Percentiles rank a stretch among this genome's conserved stretches.
These are phyloP conservation scores for Aythya baeri DNA, from an alignment of 2,113 vertebrate species.

Conservation along the genomic window DNA sequence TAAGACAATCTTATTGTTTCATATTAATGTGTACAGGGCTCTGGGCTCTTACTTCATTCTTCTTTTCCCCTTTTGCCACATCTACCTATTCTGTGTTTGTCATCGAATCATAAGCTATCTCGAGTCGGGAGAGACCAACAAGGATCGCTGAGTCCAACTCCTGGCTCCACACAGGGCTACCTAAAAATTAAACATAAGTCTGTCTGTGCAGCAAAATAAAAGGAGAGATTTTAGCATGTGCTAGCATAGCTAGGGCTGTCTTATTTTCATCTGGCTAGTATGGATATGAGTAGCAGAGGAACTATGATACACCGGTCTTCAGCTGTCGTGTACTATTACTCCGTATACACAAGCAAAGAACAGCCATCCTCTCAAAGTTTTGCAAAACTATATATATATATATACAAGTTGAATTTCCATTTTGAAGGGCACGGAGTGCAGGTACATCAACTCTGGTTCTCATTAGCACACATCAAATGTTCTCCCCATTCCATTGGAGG, in stretches of 20 bases:
- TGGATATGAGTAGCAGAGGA: background rate
- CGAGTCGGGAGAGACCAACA: background rate
- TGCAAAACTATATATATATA: background rate
- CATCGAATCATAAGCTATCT: background rate
- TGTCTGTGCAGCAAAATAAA: background rate
- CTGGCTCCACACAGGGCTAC: background rate
- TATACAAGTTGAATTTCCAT: background rate
- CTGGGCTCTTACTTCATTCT: background rate
- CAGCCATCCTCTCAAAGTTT: background rate
- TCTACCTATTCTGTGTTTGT: background rate
- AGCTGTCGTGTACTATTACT: background rate
- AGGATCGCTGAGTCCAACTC: background rate
- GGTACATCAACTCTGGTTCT: background rate
- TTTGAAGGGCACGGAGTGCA: background rate
- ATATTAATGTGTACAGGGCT: background rate
- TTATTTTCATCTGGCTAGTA: background rate
- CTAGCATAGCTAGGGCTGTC: background rate
- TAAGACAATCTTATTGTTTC: background rate
- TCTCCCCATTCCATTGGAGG: background rate
- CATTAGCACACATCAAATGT: background rate
- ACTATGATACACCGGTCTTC: background rate
- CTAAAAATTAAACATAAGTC: background rate
- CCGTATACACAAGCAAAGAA: fast-evolving
- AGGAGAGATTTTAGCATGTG: background rate
- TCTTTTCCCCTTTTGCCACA: background rate